phyloP scores from a whole-genome alignment of 1,140 invertebrate species.

The Procambarus virginalis region DNA sequence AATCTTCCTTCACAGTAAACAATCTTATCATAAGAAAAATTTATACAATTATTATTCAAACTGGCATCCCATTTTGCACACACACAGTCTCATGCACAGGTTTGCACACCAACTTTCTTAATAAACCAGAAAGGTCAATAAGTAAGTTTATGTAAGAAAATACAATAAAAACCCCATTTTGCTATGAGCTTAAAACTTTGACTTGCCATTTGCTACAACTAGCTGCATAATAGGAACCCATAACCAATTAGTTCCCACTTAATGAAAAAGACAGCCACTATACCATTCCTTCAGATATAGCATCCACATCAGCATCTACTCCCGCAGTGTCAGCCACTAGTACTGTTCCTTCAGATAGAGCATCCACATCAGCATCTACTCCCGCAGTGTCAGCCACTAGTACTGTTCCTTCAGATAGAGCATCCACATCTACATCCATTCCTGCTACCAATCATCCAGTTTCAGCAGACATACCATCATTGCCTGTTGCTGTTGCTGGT shows the following conservation, averaged over 20 bases:
- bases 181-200: neutral
- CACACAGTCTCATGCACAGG: neutral
- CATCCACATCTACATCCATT: no score
- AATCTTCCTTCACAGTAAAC: neutral
- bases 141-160: neutral
- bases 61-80: slow-evolving; percentile 36
- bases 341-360: no score
- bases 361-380: no score
- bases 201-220: neutral
- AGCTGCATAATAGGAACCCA: slow-evolving; percentile 30
- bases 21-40: neutral
- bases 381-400: no score
- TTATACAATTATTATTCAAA: slow-evolving; percentile 26
- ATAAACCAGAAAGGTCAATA: neutral
- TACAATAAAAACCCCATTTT: neutral
- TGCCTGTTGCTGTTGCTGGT: no score
- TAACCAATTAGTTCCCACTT: slow-evolving; percentile 14
- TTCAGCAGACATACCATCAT: no score
- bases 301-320: no score
- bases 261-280: no score
- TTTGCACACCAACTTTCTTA: slow-evolving; percentile 1
- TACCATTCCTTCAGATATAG: no score
- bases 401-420: no score
- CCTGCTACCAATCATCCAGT: no score
- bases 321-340: no score